Percentiles rank a stretch among this genome's conserved stretches.
phyloP scores from a whole-genome alignment of 2,113 vertebrate genomes.

The Dinomys branickii region DNA sequence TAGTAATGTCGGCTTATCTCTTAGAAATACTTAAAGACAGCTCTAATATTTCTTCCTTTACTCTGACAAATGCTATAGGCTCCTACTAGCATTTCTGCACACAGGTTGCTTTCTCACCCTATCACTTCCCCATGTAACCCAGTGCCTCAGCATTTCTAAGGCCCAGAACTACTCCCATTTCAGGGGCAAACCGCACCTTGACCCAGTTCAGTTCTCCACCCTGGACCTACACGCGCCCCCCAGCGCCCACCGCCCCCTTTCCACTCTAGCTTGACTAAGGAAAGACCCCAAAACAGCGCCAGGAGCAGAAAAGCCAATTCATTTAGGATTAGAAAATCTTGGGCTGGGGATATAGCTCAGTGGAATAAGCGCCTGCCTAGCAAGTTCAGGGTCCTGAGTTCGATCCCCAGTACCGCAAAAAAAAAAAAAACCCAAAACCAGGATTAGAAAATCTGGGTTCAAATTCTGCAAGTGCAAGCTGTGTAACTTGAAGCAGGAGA shows the following conservation, averaged over 20 bases:
- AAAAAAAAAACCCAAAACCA: too few species aligned
- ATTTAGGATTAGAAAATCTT: not conserved
- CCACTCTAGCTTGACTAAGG: not conserved
- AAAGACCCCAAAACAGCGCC: not conserved
- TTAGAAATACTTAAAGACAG: not conserved
- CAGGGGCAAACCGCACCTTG: not conserved
- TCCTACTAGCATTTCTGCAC: not conserved
- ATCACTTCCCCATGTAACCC: not conserved
- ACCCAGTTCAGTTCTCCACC: not conserved
- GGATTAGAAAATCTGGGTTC: not conserved
- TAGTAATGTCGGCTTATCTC: not conserved
- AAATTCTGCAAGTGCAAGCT: not conserved
- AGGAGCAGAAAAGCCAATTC: slow-evolving; percentile 10
- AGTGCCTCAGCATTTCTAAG: not conserved
- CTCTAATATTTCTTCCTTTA: not conserved
- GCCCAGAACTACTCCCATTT: not conserved
- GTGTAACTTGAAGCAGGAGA: not conserved
- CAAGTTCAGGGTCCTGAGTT: too few species aligned
- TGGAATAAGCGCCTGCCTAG: too few species aligned
- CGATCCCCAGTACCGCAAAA: too few species aligned
- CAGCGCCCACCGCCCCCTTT: not conserved
- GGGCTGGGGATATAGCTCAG: too few species aligned
- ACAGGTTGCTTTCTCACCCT: not conserved
- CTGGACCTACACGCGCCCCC: not conserved
- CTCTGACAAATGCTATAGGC: not conserved